Conservation (phyloP, 1,140 invertebrate species). For the Melitaea cinxia region DNA sequence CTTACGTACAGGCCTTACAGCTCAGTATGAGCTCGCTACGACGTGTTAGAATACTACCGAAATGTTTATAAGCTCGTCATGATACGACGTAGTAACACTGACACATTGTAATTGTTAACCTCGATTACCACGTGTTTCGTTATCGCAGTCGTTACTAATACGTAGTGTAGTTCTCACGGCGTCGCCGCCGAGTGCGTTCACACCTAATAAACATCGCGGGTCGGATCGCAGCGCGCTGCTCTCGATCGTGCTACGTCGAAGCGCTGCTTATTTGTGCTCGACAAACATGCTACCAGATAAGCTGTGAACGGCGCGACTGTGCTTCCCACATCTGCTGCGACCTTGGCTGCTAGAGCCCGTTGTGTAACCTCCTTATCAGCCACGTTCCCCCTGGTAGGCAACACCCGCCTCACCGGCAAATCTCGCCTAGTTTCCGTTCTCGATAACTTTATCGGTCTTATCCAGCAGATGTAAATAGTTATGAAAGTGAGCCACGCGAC, state of each 20-base stretch:
- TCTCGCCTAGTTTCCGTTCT: conserved; percentile 70
- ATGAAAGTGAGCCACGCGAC: conserved; percentile 34
- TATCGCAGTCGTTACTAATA: conserved; percentile 56
- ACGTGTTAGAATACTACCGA: conserved; percentile 5
- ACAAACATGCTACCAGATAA: conserved; percentile 71
- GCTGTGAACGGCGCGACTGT: conserved; percentile 69
- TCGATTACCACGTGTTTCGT: conserved; percentile 55
- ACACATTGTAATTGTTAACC: conserved; percentile 24
- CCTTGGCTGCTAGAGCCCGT: conserved; percentile 70
- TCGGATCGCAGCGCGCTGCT: conserved; percentile 29
- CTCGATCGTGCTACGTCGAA: conserved; percentile 42
- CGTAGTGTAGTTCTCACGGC: conserved; percentile 65
- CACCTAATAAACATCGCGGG: conserved; percentile 59
- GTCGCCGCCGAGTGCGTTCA: conserved; percentile 62
- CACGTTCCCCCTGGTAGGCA: conserved; percentile 63
- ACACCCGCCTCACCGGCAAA: conserved; percentile 57
- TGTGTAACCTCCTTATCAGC: conserved; percentile 77
- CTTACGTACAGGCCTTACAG: conserved; percentile 48
- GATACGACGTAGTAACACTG: conserved; percentile 18
- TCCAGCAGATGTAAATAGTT: conserved; percentile 49
- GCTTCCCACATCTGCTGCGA: conserved; percentile 78
- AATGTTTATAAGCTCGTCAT: conserved; percentile 14
- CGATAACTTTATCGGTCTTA: conserved; percentile 59
- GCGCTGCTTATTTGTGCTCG: conserved; percentile 68
- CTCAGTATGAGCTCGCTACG: conserved; percentile 18